Evolutionary conservation across 2,797 vertebrate species (phyloP).

Genomic region (Dermochelys coriacea): DNA sequence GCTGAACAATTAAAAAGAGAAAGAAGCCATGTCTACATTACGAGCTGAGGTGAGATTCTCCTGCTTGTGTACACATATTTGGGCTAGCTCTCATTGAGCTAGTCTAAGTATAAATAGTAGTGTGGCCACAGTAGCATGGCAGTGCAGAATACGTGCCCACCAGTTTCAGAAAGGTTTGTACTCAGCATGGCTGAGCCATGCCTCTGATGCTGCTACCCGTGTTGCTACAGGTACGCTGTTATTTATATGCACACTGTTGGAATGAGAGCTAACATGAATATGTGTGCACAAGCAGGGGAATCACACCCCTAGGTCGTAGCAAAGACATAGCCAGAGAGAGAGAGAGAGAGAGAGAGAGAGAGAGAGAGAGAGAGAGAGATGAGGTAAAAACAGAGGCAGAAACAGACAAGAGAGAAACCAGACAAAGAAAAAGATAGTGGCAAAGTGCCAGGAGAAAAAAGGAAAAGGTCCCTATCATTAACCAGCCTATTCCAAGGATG

Average conservation of each 20-base stretch:
- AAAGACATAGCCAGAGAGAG: not conserved
- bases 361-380: not conserved
- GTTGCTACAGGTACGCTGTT: not conserved
- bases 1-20: not conserved
- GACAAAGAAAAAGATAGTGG: not conserved
- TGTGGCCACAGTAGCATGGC: not conserved
- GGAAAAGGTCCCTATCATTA: not conserved
- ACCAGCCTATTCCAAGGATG: not conserved
- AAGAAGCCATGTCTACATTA: not conserved
- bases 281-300: not conserved
- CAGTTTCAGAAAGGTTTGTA: not conserved
- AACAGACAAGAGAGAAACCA: not conserved
- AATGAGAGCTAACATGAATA: not conserved
- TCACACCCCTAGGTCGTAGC: not conserved
- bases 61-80: not conserved
- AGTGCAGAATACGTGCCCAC: not conserved
- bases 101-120: not conserved
- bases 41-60: not conserved
- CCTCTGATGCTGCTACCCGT: not conserved
- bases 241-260: not conserved
- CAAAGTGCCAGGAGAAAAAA: not conserved
- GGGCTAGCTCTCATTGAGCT: not conserved
- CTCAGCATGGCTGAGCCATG: not conserved
- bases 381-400: not conserved
- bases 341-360: accelerated